phyloP scores from a whole-genome alignment of 2,113 vertebrate species.

The Balaenoptera acutorostrata region DNA sequence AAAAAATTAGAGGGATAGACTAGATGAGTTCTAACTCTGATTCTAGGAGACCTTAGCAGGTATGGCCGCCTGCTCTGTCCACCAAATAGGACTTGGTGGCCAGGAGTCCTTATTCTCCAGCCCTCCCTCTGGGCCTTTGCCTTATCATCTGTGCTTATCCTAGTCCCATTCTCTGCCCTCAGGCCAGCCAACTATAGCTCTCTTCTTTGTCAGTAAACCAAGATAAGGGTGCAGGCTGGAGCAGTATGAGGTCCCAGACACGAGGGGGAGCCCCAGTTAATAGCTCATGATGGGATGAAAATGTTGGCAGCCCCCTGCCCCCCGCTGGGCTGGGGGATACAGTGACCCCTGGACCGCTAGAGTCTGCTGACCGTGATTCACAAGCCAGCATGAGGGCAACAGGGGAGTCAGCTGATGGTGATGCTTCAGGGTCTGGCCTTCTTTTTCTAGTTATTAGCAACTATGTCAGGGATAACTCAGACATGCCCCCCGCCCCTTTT shows the following conservation, averaged over 20 bases:
- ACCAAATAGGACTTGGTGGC: not conserved
- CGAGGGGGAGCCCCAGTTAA: constrained; percentile 14
- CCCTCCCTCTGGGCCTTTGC: not conserved
- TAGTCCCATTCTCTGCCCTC: not conserved
- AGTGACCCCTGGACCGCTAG: not conserved
- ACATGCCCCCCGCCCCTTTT: not conserved
- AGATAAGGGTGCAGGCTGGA: not conserved
- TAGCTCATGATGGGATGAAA: not conserved
- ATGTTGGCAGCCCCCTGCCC: not conserved
- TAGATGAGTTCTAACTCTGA: not conserved
- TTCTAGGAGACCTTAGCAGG: not conserved
- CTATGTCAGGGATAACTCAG: not conserved
- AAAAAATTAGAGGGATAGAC: not conserved
- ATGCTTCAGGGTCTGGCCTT: not conserved
- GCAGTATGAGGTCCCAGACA: not conserved
- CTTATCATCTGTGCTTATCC: not conserved
- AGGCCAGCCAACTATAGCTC: not conserved
- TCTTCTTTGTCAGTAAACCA: not conserved
- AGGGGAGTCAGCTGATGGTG: not conserved
- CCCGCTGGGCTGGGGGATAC: rapidly evolving
- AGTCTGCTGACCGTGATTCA: constrained; percentile 47
- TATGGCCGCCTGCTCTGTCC: not conserved
- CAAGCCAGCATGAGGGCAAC: not conserved
- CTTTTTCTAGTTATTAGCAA: not conserved
- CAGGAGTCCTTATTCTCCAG: not conserved